Conservation (phyloP, 2,888 invertebrate species). For the Stenurella melanura region DNA sequence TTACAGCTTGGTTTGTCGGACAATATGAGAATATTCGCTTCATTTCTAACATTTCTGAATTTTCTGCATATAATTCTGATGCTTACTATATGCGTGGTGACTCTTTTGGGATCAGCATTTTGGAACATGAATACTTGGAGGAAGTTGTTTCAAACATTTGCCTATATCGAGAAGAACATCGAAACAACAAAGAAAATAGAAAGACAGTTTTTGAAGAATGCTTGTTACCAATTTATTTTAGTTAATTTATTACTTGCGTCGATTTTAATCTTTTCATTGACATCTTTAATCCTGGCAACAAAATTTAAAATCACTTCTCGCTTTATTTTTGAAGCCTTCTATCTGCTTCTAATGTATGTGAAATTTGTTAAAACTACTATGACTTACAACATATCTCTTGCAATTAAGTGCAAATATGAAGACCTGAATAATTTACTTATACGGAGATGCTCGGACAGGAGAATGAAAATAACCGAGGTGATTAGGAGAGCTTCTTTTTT, state of each 20-base stretch:
- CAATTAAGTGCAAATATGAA: constrained; percentile 19
- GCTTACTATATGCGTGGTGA: not conserved
- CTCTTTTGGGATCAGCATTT: not conserved
- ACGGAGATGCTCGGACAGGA: not conserved
- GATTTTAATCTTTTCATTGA: not conserved
- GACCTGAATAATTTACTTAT: not conserved
- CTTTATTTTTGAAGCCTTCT: not conserved
- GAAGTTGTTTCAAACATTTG: not conserved
- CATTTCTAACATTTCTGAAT: not conserved
- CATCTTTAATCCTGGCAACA: too few relatives aligned
- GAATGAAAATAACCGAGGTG: not conserved
- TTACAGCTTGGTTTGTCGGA: not conserved
- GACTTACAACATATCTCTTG: not conserved
- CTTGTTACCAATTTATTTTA: not conserved
- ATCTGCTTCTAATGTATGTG: constrained; percentile 2
- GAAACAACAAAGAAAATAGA: not conserved
- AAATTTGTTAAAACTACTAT: not conserved
- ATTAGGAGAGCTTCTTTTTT: not conserved
- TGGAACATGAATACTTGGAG: not conserved
- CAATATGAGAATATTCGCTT: not conserved
- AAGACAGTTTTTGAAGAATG: not conserved
- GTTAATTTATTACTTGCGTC: not conserved
- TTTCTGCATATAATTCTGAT: not conserved
- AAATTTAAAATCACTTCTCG: not conserved
- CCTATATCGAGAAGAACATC: not conserved